Conservation (phyloP, 2,888 invertebrate species). For the Dermolepida albohirtum region DNA sequence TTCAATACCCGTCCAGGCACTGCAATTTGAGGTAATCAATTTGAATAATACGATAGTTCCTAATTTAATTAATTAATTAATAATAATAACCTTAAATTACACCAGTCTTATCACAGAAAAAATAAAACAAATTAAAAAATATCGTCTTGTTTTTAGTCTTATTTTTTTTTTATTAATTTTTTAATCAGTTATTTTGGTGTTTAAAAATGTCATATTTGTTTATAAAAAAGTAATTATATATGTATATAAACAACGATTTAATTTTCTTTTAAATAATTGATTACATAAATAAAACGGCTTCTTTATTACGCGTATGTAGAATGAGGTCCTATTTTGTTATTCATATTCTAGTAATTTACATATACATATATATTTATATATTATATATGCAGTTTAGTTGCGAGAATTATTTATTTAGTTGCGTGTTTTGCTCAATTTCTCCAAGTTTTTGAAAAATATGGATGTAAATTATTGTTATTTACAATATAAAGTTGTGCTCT, state of each 20-base stretch:
- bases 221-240: constrained; percentile 8
- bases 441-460: too few species aligned
- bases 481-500: too few species aligned
- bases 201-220: background rate
- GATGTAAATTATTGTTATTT: too few species aligned
- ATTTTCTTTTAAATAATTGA: too few species aligned
- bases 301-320: background rate
- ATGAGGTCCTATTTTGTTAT: too few species aligned
- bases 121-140: constrained; percentile 51
- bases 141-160: constrained; percentile 7
- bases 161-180: background rate
- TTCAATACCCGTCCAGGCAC: constrained; percentile 59
- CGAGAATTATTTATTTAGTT: too few species aligned
- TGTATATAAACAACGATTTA: background rate
- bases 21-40: constrained; percentile 64
- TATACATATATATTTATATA: too few species aligned
- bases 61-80: constrained; percentile 19
- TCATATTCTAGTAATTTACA: too few species aligned
- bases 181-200: background rate
- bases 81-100: constrained; percentile 32
- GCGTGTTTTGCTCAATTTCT: too few species aligned
- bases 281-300: background rate
- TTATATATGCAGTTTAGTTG: too few species aligned
- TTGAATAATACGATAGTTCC: constrained; percentile 41
- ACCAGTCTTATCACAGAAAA: constrained; percentile 65